phyloP scores from a whole-genome alignment of 1,140 invertebrate species.

The Megathymus violae region DNA sequence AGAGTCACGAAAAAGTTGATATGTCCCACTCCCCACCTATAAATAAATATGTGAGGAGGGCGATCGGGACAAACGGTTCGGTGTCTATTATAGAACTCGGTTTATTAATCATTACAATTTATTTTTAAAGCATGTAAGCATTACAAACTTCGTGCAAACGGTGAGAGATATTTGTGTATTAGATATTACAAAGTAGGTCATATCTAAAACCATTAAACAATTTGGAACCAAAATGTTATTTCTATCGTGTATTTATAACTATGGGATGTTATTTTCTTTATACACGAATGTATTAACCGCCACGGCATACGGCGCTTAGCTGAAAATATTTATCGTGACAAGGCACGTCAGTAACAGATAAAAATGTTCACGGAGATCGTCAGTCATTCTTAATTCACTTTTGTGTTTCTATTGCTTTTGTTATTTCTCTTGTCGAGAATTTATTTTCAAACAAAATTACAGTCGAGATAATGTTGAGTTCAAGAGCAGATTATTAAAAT shows the following conservation, averaged over 20 bases:
- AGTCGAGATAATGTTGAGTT: background rate
- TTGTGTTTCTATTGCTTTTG: slow-evolving; percentile 1
- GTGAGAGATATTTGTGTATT: too few species aligned
- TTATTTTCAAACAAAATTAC: background rate
- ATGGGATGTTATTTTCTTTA: background rate
- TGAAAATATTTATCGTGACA: slow-evolving; percentile 6
- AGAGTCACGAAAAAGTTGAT: too few species aligned
- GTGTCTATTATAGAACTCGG: too few species aligned
- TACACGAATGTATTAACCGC: background rate
- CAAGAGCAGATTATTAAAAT: background rate
- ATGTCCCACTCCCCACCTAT: too few species aligned
- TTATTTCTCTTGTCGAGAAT: background rate
- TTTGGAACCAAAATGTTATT: too few species aligned
- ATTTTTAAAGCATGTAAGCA: too few species aligned
- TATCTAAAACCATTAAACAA: too few species aligned
- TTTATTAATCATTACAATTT: too few species aligned
- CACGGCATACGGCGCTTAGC: background rate
- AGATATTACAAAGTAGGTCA: too few species aligned
- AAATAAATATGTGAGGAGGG: too few species aligned
- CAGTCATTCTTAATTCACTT: slow-evolving; percentile 10
- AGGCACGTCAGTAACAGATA: slow-evolving; percentile 1
- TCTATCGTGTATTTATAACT: background rate
- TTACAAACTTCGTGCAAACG: too few species aligned
- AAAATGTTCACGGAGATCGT: slow-evolving; percentile 2
- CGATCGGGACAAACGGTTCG: too few species aligned